Percentiles rank a stretch among this genome's conserved stretches.
Evolutionary conservation across 1,140 invertebrate genomes (phyloP).

Genomic region (Dendroctonus valens): DNA sequence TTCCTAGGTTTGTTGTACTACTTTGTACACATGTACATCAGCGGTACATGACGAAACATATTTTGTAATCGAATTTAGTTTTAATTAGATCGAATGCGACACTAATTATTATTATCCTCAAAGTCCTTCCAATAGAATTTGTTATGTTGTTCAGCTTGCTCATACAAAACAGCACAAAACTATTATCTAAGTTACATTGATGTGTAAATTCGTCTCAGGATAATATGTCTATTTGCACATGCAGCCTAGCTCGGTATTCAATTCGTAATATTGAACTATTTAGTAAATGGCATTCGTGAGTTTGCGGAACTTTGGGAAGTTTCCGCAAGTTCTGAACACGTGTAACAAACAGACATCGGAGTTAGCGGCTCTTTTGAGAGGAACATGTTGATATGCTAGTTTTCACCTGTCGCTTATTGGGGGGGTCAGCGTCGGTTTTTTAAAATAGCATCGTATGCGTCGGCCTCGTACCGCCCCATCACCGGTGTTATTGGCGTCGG

Average conservation of each 20-base stretch:
- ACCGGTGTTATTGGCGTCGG: constrained; percentile 47
- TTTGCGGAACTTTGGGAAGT: constrained; percentile 26
- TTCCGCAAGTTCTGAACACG: constrained; percentile 32
- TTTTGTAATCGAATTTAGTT: too few species aligned
- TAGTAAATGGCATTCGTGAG: constrained; percentile 34
- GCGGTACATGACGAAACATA: too few species aligned
- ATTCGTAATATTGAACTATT: constrained; percentile 35
- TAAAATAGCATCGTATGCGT: constrained; percentile 40
- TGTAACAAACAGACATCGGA: constrained; percentile 31
- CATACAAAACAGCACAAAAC: neutral
- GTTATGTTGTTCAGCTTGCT: too few species aligned
- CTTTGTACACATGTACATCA: too few species aligned
- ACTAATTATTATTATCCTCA: too few species aligned
- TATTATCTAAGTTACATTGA: constrained; percentile 10
- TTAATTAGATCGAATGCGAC: too few species aligned
- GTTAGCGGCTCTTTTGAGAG: constrained; percentile 32
- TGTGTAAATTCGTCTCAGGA: constrained; percentile 14
- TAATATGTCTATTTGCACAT: constrained; percentile 24
- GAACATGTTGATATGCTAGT: constrained; percentile 36
- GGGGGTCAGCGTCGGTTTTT: constrained; percentile 43
- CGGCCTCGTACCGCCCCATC: constrained; percentile 42
- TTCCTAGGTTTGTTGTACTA: too few species aligned
- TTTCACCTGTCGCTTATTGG: constrained; percentile 41
- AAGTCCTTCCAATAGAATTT: too few species aligned
- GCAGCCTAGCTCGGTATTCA: constrained; percentile 25